Conservation (phyloP, 2,113 vertebrate species). For the Pholis gunnellus region DNA sequence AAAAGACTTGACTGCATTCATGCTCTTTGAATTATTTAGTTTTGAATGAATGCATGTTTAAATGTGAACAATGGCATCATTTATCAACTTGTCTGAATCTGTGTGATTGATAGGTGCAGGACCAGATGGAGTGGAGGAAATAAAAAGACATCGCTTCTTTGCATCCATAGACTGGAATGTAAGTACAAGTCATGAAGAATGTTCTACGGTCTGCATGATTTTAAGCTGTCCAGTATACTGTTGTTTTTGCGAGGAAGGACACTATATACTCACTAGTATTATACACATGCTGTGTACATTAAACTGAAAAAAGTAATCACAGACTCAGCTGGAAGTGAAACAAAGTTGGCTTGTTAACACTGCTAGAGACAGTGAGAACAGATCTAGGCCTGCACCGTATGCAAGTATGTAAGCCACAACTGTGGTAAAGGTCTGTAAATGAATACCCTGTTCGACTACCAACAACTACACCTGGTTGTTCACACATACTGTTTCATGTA, state of each 20-base stretch:
- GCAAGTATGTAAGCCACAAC: not conserved
- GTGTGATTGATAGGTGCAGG: conserved; percentile 87
- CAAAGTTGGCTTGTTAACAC: not conserved
- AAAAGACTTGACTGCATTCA: not conserved
- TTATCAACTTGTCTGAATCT: conserved; percentile 29
- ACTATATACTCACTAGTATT: not conserved
- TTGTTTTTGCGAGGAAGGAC: not conserved
- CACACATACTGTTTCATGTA: not conserved
- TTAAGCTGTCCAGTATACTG: not conserved
- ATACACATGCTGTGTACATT: not conserved
- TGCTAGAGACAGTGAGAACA: not conserved
- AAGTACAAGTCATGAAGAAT: conserved; percentile 72
- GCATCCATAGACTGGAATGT: conserved; percentile 94
- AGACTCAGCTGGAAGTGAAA: not conserved
- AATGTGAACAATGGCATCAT: not conserved
- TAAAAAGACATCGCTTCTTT: conserved; percentile 95
- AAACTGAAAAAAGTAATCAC: not conserved
- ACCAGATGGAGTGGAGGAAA: conserved; percentile 94
- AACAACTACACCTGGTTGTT: not conserved
- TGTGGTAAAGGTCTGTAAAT: not conserved
- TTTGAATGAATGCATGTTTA: not conserved
- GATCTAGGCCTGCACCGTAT: not conserved
- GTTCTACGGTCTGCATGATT: not conserved
- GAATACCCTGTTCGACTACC: not conserved
- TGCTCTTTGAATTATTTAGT: not conserved